Evolutionary conservation across 2,888 invertebrate species (phyloP), one percentile per base, ranked within the genome.

Genomic region (Stenodema calcarata): DNA sequence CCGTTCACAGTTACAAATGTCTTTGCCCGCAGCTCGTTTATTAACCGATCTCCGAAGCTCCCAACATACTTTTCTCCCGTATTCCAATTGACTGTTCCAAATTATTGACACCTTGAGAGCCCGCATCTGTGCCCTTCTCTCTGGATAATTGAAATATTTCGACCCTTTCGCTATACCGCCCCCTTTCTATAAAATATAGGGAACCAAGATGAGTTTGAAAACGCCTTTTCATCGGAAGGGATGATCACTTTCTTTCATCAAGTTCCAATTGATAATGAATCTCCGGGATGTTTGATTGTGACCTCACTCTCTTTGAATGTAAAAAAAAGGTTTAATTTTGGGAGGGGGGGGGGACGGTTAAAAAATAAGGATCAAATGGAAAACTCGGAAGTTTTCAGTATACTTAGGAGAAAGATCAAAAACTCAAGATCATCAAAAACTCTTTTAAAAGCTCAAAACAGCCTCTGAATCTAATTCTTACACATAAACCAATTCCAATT

Each of bases 101-200:
- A 82, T 82, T 82, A 82, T 69, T 54, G 42, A 30, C 69, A 69
- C 54, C 82, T 69, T 69, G 62, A 69, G 54, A 44, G 78, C 44
- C 44, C 78, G 78, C 78, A 78, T 78, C 78, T 78, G 78, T 44
- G 80, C 62, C 42, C 47, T 47, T 78, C 78, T 54, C 54, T 47
- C 35, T 18, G 69, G 54, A 62, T 82, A 69, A 82, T 80, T 80
- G 80, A 82, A 82, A 82, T 82, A 18, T 82, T 18, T 69, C 41
- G 27, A 14, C 41, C 62, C 69, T 35, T 80, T 28, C 54, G 23
- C 44, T 78, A 12, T 23, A 44, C 30, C 54, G 30, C 30, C 9
- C 30, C n/a, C n/a, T 41, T 18, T 28, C n/a, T 35, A 73, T 41
- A 73, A 73, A 73, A 73, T 62, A 62, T 73, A 18, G 73, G 35